phyloP scores from a whole-genome alignment of 2,797 vertebrate genomes.

The Zalophus californianus region DNA sequence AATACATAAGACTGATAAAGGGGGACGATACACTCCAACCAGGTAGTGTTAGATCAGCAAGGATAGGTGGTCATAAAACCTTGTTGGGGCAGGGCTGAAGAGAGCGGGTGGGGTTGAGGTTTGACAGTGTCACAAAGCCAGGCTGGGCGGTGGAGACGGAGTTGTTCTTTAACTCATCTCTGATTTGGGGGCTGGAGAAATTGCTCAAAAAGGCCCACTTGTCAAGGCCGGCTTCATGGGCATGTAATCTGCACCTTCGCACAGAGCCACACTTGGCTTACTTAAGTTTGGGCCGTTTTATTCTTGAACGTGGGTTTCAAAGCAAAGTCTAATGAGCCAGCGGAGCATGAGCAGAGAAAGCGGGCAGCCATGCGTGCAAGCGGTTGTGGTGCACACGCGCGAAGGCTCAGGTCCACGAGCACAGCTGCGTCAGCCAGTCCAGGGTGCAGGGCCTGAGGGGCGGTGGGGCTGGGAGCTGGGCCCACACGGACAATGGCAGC shows the following conservation, averaged over 20 bases:
- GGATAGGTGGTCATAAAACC: background rate
- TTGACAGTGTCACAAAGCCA: background rate
- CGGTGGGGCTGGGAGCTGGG: background rate
- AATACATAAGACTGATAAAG: background rate
- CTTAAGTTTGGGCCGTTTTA: background rate
- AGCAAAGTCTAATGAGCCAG: background rate
- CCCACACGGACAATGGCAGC: background rate
- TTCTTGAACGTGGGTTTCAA: background rate
- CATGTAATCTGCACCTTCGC: background rate
- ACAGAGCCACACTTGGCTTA: background rate
- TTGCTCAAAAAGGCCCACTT: background rate
- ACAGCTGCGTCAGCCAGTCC: background rate
- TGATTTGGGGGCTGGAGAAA: background rate
- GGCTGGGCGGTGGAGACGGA: background rate
- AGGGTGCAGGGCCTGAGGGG: background rate
- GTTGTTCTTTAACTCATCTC: background rate
- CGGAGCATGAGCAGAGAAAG: background rate
- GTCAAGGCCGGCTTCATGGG: background rate
- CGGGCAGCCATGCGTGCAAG: accelerated
- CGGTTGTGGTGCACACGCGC: background rate
- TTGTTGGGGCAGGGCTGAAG: background rate
- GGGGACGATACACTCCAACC: background rate
- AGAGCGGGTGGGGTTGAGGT: background rate
- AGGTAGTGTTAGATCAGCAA: background rate
- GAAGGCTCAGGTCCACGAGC: background rate